Evolutionary conservation across 2,888 invertebrate species (phyloP), one percentile per base, ranked within the genome.

Genomic region (Autographa pulchrina): DNA sequence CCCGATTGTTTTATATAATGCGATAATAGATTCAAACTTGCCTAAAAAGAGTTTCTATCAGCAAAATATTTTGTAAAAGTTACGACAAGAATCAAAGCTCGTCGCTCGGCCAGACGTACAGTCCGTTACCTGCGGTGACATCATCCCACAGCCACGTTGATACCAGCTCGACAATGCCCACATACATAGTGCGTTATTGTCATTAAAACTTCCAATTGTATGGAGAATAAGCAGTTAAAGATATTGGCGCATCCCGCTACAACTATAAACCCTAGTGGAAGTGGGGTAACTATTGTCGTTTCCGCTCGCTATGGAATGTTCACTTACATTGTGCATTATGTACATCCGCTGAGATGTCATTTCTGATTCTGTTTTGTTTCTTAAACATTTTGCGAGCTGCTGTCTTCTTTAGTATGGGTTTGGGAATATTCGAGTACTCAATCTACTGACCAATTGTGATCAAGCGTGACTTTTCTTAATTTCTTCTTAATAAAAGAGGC

Each of bases 91-190:
- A 65, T 60, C 65, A 31, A 65, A 69, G 70, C 62, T 54, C 60
- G 60, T 7, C 16, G n/a, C 1, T 11, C 16, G 32, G 14, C 16
- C 60, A 48, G 78, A n/a, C 66, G 77, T 74, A 70, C 62, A 80
- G 88, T 85, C 92, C 92, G 92, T 91, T 93, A 90, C 80, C 85
- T 86, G 68, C 63, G 90, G 86, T 94, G 94, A 94, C 91, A 92
- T 94, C 94, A 93, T 82, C 92, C 85, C 85, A 43, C 72, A 90
- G 89, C 80, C 88, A 89, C 88, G 91, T 88, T 89, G 85, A 90
- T 87, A 87, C 88, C 86, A 88, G 85, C 88, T 84, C 85, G 82
- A 87, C 87, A 84, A 83, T 85, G 84, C 84, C 82, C 85, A 84
- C 84, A 80, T 79, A 75, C 74, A 62, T 75, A 62, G 72, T 71